Conservation (phyloP, 2,888 invertebrate species). For the Zaprionus bogoriensis region DNA sequence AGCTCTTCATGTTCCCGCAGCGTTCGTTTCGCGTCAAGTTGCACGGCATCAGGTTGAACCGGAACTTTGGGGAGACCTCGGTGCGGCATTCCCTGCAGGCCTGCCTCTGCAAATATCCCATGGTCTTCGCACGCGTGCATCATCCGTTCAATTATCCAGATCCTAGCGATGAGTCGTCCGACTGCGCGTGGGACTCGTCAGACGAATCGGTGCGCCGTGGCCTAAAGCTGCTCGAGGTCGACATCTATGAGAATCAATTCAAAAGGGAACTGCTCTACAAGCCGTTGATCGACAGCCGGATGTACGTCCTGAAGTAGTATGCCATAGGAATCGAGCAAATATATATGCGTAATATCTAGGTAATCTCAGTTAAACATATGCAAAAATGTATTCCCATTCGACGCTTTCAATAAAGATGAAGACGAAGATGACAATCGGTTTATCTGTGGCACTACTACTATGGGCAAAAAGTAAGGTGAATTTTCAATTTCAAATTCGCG, state of each 20-base stretch:
- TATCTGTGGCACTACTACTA: too few species aligned
- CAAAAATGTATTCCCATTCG: constrained; percentile 35
- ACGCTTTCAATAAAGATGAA: background rate
- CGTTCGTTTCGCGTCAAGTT: constrained; percentile 84
- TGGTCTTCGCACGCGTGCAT: constrained; percentile 67
- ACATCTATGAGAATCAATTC: constrained; percentile 36
- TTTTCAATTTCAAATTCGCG: too few species aligned
- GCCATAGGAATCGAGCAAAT: background rate
- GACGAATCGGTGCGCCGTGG: background rate
- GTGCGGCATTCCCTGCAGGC: constrained; percentile 68
- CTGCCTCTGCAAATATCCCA: constrained; percentile 45
- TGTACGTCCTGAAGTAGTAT: constrained; percentile 13
- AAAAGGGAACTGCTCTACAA: constrained; percentile 41
- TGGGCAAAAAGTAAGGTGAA: too few species aligned
- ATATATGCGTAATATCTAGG: background rate
- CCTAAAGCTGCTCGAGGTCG: constrained; percentile 44
- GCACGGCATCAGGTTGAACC: constrained; percentile 81
- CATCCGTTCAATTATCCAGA: constrained; percentile 26
- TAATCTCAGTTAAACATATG: constrained; percentile 18
- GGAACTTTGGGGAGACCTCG: constrained; percentile 77
- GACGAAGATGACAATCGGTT: background rate
- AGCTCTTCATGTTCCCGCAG: constrained; percentile 84
- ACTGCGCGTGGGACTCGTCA: constrained; percentile 3
- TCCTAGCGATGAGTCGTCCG: background rate
- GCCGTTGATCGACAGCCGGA: constrained; percentile 34